Evolutionary conservation across 1,140 invertebrate genomes (phyloP).

Genomic region (Thaumatotibia leucotreta): DNA sequence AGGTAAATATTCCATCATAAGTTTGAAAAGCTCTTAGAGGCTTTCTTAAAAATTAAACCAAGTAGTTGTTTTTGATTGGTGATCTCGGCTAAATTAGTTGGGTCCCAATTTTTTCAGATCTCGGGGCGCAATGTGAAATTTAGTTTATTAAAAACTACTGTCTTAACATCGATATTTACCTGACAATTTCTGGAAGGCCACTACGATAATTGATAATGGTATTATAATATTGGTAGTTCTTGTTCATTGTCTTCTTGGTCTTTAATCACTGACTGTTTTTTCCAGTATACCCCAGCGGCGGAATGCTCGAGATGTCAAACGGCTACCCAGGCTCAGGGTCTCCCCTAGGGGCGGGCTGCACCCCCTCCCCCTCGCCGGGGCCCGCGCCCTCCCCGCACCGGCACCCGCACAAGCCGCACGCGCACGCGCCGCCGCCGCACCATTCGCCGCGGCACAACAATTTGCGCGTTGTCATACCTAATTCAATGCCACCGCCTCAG

Average conservation of each 20-base stretch:
- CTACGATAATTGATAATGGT: background rate
- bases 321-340: constrained; percentile 93
- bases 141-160: too few relatives aligned
- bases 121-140: too few relatives aligned
- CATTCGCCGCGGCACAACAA: constrained; percentile 82
- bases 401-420: constrained; percentile 77
- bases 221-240: too few relatives aligned
- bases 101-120: too few relatives aligned
- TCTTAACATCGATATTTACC: too few relatives aligned
- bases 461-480: constrained; percentile 90
- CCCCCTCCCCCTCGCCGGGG: constrained; percentile 87
- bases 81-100: too few relatives aligned
- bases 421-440: constrained; percentile 66
- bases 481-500: constrained; percentile 79
- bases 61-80: too few relatives aligned
- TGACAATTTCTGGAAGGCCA: too few relatives aligned
- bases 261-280: constrained; percentile 16
- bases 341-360: constrained; percentile 81
- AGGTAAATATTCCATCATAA: constrained; percentile 74
- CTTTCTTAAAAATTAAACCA: too few relatives aligned
- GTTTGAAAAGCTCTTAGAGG: background rate
- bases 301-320: constrained; percentile 96
- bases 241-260: background rate
- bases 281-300: constrained; percentile 89
- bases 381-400: constrained; percentile 80